A percentile compares a stretch with the other conserved stretches of the same genome.
phyloP scores from a whole-genome alignment of 2,888 invertebrate genomes.

The Drosophila buzzatii region DNA sequence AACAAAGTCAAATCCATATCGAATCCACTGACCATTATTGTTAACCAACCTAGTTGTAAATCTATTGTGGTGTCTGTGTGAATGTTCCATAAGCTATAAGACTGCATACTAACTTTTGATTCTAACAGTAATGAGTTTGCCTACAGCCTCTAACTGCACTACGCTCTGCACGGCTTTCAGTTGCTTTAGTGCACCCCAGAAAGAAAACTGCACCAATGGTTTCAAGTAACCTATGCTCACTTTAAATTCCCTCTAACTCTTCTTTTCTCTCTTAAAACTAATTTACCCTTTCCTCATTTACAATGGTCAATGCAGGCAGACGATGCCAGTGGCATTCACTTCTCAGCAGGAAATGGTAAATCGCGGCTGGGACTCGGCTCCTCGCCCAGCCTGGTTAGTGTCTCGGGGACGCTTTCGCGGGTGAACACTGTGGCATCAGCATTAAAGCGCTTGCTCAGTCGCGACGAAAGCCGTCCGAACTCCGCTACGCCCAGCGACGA shows the following conservation, averaged over 20 bases:
- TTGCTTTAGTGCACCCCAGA: constrained; percentile 55
- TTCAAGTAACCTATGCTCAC: constrained; percentile 62
- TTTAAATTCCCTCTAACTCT: neutral
- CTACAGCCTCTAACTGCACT: constrained; percentile 72
- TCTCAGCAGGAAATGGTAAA: constrained; percentile 88
- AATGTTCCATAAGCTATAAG: constrained; percentile 41
- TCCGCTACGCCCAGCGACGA: constrained; percentile 84
- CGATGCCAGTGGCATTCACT: constrained; percentile 91
- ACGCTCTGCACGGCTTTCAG: constrained; percentile 61
- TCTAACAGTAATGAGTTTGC: constrained; percentile 69
- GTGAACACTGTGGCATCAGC: constrained; percentile 92
- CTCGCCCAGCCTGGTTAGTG: constrained; percentile 85
- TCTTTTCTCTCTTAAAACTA: constrained; percentile 1
- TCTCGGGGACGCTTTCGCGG: constrained; percentile 88
- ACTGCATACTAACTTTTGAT: constrained; percentile 81
- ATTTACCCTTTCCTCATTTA: neutral
- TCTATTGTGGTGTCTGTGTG: constrained; percentile 55
- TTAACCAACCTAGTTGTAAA: constrained; percentile 14
- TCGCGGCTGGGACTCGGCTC: constrained; percentile 86
- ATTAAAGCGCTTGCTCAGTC: constrained; percentile 91
- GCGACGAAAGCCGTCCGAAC: constrained; percentile 88
- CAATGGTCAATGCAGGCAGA: constrained; percentile 86
- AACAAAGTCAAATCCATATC: neutral
- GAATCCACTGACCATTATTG: constrained; percentile 25
- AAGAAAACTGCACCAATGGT: constrained; percentile 52